Evolutionary conservation across 2,797 vertebrate genomes (phyloP).

Genomic region (Loris lydekkerianus): DNA sequence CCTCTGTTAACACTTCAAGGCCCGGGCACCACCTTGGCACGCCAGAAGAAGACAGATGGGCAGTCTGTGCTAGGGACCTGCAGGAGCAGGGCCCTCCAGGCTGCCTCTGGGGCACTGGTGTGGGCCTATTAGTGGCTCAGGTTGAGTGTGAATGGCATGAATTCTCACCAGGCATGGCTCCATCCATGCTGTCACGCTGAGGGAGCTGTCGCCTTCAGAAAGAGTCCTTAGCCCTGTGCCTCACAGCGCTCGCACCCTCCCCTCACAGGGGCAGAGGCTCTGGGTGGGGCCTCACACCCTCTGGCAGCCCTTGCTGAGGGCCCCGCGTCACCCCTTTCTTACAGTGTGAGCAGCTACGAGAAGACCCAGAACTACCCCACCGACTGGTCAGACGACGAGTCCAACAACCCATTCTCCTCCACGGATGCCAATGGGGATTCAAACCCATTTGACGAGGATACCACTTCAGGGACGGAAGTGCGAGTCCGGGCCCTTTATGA

Average conservation of each 20-base stretch:
- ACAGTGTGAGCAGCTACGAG: conserved; percentile 93
- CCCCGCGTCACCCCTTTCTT: conserved; percentile 4
- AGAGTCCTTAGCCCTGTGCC: neutral
- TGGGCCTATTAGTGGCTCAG: neutral
- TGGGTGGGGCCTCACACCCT: neutral
- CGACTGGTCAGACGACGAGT: conserved; percentile 97
- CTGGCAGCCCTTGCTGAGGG: neutral
- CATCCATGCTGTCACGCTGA: too few species aligned
- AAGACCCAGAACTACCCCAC: conserved; percentile 91
- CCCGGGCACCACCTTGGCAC: neutral
- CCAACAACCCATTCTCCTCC: conserved; percentile 94
- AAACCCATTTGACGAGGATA: conserved; percentile 97
- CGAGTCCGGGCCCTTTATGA: conserved; percentile 96
- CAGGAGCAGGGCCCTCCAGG: neutral
- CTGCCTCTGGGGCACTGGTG: neutral
- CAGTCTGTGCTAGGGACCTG: neutral
- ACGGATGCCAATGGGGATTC: conserved; percentile 93
- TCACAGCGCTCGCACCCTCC: neutral
- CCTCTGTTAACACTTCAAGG: conserved; percentile 32
- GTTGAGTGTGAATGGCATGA: neutral
- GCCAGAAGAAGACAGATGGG: neutral
- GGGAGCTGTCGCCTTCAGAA: neutral
- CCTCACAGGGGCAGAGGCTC: neutral
- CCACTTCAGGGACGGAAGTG: conserved; percentile 90
- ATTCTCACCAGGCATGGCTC: neutral